Percentiles rank a stretch among this genome's conserved stretches.
phyloP scores from a whole-genome alignment of 1,140 invertebrate genomes.

The Asobara japonica region DNA sequence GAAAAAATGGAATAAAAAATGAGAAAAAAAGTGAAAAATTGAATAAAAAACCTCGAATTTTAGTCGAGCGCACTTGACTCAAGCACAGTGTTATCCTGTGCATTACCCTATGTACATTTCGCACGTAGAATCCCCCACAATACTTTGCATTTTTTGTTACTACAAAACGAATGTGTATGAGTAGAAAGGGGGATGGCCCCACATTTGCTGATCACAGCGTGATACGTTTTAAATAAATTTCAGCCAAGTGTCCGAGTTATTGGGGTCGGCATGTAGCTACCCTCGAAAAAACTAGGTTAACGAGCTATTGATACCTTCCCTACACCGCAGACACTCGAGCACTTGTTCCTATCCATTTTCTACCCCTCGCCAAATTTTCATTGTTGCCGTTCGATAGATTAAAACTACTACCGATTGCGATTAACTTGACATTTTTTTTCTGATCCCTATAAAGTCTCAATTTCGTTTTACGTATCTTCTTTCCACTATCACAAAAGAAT shows the following conservation, averaged over 20 bases:
- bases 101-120: slow-evolving; percentile 53
- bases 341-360: slow-evolving; percentile 17
- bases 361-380: neutral
- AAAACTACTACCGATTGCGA: slow-evolving; percentile 9
- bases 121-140: slow-evolving; percentile 42
- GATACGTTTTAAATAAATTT: slow-evolving; percentile 63
- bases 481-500: too few species aligned
- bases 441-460: neutral
- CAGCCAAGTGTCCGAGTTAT: slow-evolving; percentile 43
- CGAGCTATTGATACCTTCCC: slow-evolving; percentile 63
- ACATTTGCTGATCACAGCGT: slow-evolving; percentile 7
- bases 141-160: neutral
- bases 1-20: too few species aligned
- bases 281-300: slow-evolving; percentile 51
- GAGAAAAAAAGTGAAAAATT: too few species aligned
- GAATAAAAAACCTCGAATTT: too few species aligned
- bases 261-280: neutral
- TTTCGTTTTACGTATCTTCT: neutral
- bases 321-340: slow-evolving; percentile 11
- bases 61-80: slow-evolving; percentile 53
- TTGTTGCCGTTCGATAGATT: slow-evolving; percentile 8
- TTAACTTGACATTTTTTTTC: neutral
- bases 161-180: neutral
- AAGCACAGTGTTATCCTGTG: slow-evolving; percentile 55
- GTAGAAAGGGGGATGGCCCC: neutral